Percentiles rank a stretch among this genome's conserved stretches.
Conservation (phyloP, 1,140 invertebrate genomes). For the Linepithema humile region DNA sequence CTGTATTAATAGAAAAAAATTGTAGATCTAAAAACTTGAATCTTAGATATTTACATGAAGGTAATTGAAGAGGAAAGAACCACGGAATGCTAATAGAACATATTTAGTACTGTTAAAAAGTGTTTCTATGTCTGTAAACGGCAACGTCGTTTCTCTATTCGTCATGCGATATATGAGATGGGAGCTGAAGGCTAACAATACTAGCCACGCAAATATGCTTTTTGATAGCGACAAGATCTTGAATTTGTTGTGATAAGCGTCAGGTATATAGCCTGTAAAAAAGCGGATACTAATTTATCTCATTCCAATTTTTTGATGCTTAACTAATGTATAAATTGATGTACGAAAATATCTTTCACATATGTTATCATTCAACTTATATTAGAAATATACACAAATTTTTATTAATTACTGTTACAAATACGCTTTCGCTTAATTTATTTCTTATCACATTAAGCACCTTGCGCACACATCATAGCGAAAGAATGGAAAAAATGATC, state of each 20-base stretch:
- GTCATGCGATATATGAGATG: constrained; percentile 70
- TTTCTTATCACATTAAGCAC: constrained; percentile 47
- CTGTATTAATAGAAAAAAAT: neutral
- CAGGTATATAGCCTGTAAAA: constrained; percentile 63
- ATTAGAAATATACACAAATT: neutral
- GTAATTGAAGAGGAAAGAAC: constrained; percentile 41
- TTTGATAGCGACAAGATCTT: constrained; percentile 65
- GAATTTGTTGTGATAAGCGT: constrained; percentile 49
- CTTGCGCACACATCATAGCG: constrained; percentile 65
- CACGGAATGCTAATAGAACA: constrained; percentile 47
- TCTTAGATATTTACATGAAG: neutral
- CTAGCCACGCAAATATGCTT: constrained; percentile 68
- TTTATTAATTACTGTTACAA: constrained; percentile 10
- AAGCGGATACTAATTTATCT: neutral
- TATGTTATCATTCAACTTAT: neutral
- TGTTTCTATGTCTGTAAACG: constrained; percentile 64
- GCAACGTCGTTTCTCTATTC: constrained; percentile 42
- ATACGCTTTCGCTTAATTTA: neutral
- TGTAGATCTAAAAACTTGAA: neutral
- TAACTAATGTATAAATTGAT: neutral
- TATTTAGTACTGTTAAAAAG: constrained; percentile 69
- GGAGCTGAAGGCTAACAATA: constrained; percentile 68
- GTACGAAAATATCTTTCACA: neutral
- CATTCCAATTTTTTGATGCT: neutral
- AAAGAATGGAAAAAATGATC: constrained; percentile 73